A percentile compares a stretch with the other conserved stretches of the same genome.
phyloP scores from a whole-genome alignment of 2,888 invertebrate species.

The Drosophila multiciliata region DNA sequence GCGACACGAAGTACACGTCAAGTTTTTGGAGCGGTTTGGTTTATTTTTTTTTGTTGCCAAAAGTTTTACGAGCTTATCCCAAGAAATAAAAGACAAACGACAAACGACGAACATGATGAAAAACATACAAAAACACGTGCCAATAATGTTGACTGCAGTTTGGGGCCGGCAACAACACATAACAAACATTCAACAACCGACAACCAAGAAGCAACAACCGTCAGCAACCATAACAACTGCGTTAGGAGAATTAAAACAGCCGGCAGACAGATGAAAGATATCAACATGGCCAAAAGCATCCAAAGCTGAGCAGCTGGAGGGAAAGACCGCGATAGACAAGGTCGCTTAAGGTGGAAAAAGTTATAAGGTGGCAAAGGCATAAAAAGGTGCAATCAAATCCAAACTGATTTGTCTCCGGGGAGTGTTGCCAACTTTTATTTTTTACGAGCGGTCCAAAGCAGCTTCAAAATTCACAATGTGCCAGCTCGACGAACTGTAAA shows the following conservation, averaged over 20 bases:
- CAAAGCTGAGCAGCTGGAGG: conserved; percentile 17
- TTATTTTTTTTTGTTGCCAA: conserved; percentile 35
- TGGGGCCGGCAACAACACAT: conserved; percentile 8
- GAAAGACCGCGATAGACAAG: conserved; percentile 22
- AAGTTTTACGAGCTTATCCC: conserved; percentile 76
- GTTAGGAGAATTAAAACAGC: conserved; percentile 48
- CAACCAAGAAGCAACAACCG: conserved; percentile 9
- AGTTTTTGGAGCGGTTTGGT: conserved; percentile 38
- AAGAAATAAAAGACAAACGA: conserved; percentile 48
- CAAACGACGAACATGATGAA: conserved; percentile 58
- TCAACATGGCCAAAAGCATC: conserved; percentile 31
- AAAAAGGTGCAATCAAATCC: conserved; percentile 81
- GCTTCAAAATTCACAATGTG: conserved; percentile 11
- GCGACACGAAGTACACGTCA: conserved; percentile 49
- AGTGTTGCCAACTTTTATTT: conserved; percentile 77
- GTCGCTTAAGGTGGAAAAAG: conserved; percentile 43
- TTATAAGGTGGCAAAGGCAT: conserved; percentile 80
- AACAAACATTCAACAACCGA: conserved; percentile 21
- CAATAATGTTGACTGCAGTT: conserved; percentile 58
- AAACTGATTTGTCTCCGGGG: conserved; percentile 80
- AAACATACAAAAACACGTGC: conserved; percentile 58
- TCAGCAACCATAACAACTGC: conserved; percentile 29
- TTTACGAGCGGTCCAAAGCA: conserved; percentile 62
- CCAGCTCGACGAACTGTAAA: conserved; percentile 18
- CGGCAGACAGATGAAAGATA: conserved; percentile 19